A percentile compares a stretch with the other conserved stretches of the same genome.
These are phyloP conservation scores for Platygyra sinensis DNA, from an alignment of 64 coral and sea anemone genomes.

Conservation along the genomic window DNA sequence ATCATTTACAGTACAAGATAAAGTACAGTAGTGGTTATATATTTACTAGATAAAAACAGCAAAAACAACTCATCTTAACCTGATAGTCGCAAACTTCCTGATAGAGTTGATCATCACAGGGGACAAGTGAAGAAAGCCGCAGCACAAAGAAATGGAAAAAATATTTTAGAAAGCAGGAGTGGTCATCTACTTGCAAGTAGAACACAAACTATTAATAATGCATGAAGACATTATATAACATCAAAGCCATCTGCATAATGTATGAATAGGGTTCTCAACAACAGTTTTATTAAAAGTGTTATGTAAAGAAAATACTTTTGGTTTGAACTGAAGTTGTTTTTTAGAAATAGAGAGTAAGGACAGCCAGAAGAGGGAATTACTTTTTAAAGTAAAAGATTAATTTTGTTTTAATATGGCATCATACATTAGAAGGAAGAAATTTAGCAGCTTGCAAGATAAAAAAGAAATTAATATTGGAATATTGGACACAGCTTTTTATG, in stretches of 20 bases:
- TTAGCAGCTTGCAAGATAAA: neutral
- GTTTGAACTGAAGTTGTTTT: neutral
- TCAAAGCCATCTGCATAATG: conserved; percentile 32
- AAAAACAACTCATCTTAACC: conserved; percentile 83
- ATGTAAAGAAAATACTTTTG: neutral
- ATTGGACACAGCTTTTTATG: neutral
- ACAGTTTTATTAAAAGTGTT: neutral
- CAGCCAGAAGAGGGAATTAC: neutral
- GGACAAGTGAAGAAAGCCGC: conserved; percentile 46
- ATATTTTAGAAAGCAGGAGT: conserved; percentile 40
- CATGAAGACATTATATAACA: conserved; percentile 14
- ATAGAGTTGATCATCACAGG: conserved; percentile 56
- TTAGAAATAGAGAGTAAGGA: neutral
- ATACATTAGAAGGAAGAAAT: neutral
- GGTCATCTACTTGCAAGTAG: conserved; percentile 22
- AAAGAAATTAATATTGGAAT: neutral
- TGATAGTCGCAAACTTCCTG: conserved; percentile 92
- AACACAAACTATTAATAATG: conserved; percentile 43
- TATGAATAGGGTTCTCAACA: neutral
- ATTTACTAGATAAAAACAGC: conserved; percentile 29
- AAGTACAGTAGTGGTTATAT: neutral
- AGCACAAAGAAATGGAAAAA: conserved; percentile 74
- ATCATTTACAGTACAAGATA: conserved; percentile 3
- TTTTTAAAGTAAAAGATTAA: neutral
- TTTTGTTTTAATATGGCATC: too few relatives aligned